Evolutionary conservation across 2,113 vertebrate species (phyloP).

Genomic region (Tachysurus vachellii): DNA sequence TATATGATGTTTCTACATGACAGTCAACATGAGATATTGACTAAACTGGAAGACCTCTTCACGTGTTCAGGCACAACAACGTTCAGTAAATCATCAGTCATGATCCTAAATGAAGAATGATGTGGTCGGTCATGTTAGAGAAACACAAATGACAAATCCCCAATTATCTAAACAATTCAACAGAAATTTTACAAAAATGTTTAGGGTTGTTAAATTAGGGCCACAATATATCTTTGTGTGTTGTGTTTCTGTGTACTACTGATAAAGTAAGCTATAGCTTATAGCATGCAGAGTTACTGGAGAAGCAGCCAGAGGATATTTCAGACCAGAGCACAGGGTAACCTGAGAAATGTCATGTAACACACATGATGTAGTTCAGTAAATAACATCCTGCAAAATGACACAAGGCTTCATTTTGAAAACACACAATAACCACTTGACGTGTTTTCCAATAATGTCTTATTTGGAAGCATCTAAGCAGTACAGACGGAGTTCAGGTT

Average conservation of each 20-base stretch:
- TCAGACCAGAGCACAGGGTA: slow-evolving; percentile 32
- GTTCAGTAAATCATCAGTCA: not conserved
- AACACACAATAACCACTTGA: slow-evolving; percentile 1
- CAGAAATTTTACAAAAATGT: not conserved
- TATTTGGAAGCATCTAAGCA: not conserved
- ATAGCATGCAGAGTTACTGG: slow-evolving; percentile 6
- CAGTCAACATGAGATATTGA: not conserved
- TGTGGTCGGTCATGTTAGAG: not conserved
- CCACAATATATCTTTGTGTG: not conserved
- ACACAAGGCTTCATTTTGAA: slow-evolving; percentile 8
- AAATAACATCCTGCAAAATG: slow-evolving; percentile 39
- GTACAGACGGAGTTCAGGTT: not conserved
- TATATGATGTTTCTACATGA: not conserved
- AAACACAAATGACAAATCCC: not conserved
- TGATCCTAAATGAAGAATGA: not conserved
- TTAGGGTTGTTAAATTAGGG: not conserved
- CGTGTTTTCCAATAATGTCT: not conserved
- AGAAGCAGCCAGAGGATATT: slow-evolving; percentile 37
- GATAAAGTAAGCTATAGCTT: slow-evolving; percentile 4
- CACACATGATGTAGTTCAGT: slow-evolving; percentile 43
- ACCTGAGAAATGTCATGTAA: slow-evolving; percentile 56
- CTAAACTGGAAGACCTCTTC: not conserved
- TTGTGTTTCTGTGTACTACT: not conserved
- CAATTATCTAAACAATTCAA: not conserved
- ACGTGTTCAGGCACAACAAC: not conserved